phyloP scores from a whole-genome alignment of 2,113 vertebrate species.

The Damaliscus lunatus region DNA sequence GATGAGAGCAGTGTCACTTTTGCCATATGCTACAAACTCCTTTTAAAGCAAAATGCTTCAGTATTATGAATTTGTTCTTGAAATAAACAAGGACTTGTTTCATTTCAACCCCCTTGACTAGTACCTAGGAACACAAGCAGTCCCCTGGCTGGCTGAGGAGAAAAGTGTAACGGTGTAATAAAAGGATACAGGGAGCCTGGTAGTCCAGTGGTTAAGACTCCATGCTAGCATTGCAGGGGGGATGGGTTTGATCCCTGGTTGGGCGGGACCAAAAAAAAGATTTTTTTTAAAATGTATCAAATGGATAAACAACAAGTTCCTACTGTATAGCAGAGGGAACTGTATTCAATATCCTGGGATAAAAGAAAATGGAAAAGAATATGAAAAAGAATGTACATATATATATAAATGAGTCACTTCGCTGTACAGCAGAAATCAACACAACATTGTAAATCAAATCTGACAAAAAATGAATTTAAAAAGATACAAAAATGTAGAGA shows the following conservation, averaged over 20 bases:
- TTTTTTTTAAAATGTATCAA: not conserved
- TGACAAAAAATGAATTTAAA: not conserved
- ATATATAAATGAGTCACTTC: not conserved
- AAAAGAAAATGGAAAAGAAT: not conserved
- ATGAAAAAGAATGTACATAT: not conserved
- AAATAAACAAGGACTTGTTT: not conserved
- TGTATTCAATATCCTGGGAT: not conserved
- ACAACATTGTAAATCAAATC: not conserved
- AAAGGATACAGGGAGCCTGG: not conserved
- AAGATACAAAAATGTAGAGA: not conserved
- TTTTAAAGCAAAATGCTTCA: not conserved
- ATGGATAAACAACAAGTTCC: not conserved
- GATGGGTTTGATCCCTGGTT: not conserved
- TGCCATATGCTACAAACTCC: not conserved
- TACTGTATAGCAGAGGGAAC: not conserved
- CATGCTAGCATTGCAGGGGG: not conserved
- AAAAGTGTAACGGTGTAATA: not conserved
- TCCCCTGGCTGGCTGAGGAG: not conserved
- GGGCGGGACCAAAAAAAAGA: not conserved
- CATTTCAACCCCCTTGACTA: not conserved
- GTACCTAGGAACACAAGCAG: not conserved
- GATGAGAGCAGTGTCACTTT: not conserved
- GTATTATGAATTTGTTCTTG: not conserved
- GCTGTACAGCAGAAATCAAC: not conserved
- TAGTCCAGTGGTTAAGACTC: not conserved